A percentile compares a stretch with the other conserved stretches of the same genome.
These are phyloP conservation scores for Limnephilus auricula DNA, from an alignment of 2,888 invertebrate genomes.

Conservation along the genomic window DNA sequence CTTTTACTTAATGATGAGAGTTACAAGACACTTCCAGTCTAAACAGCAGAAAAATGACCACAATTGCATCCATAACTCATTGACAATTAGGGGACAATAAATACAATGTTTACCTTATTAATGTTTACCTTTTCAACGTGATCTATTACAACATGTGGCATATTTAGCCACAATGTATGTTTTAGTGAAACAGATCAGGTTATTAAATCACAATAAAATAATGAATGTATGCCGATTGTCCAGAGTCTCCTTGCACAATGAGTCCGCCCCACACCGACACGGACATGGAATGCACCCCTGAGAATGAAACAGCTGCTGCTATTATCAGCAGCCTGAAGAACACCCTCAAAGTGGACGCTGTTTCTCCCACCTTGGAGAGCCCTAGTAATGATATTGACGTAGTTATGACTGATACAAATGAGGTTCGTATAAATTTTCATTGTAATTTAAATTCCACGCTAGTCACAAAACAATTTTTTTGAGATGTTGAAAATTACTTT, in stretches of 20 bases:
- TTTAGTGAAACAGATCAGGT: neutral
- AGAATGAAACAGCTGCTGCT: slow-evolving; percentile 56
- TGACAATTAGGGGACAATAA: too few relatives aligned
- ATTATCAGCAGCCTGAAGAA: slow-evolving; percentile 24
- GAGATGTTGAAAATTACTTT: neutral
- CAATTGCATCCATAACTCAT: too few relatives aligned
- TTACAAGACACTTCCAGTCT: too few relatives aligned
- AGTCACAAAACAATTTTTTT: neutral
- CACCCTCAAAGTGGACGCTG: slow-evolving; percentile 22
- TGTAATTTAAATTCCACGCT: neutral
- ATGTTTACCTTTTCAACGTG: too few relatives aligned
- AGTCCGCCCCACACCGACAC: slow-evolving; percentile 70
- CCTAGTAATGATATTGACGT: slow-evolving; percentile 71
- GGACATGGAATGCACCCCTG: slow-evolving; percentile 65
- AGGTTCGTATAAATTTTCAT: slow-evolving; percentile 69
- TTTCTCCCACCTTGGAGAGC: slow-evolving; percentile 36
- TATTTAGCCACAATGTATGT: too few relatives aligned
- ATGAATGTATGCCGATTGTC: neutral
- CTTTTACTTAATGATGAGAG: too few relatives aligned
- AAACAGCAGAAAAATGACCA: too few relatives aligned
- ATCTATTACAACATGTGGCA: too few relatives aligned
- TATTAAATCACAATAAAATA: neutral
- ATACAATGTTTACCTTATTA: too few relatives aligned
- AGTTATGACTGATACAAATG: slow-evolving; percentile 75
- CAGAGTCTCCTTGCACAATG: slow-evolving; percentile 74